Conservation (phyloP, 2,888 invertebrate genomes). For the Lacanobia wlatinum region DNA sequence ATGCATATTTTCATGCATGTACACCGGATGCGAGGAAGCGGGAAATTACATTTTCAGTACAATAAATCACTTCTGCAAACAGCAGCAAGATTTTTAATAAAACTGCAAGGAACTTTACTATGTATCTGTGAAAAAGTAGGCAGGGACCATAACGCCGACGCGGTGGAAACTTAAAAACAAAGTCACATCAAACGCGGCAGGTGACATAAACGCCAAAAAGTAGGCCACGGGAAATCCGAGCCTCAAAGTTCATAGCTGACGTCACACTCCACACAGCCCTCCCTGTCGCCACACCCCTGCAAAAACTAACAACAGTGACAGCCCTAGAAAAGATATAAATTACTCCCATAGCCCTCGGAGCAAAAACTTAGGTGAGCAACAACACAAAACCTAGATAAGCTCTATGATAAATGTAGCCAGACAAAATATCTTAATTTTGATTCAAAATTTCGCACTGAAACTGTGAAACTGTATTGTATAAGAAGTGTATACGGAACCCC, state of each 20-base stretch:
- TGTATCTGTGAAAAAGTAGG: not conserved
- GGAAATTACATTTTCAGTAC: conserved; percentile 54
- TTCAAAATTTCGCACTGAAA: conserved; percentile 64
- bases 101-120: conserved; percentile 28
- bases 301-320: conserved; percentile 57
- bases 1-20: conserved; percentile 54
- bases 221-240: conserved; percentile 58
- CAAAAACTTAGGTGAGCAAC: conserved; percentile 57
- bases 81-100: conserved; percentile 55
- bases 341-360: conserved; percentile 48
- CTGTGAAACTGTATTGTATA: conserved; percentile 66
- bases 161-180: conserved; percentile 39
- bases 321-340: conserved; percentile 61
- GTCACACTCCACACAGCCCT: conserved; percentile 40
- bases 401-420: conserved; percentile 62
- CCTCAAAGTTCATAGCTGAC: conserved; percentile 52
- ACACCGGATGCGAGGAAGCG: conserved; percentile 34
- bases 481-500: conserved; percentile 71
- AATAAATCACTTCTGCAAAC: conserved; percentile 54
- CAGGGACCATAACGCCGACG: not conserved
- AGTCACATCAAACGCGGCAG: conserved; percentile 44
- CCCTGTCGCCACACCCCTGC: conserved; percentile 44
- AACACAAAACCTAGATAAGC: conserved; percentile 64
- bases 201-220: conserved; percentile 57
- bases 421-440: conserved; percentile 65